These are phyloP conservation scores for Rissa tridactyla DNA, from an alignment of 2,113 vertebrate genomes.

Conservation along the genomic window DNA sequence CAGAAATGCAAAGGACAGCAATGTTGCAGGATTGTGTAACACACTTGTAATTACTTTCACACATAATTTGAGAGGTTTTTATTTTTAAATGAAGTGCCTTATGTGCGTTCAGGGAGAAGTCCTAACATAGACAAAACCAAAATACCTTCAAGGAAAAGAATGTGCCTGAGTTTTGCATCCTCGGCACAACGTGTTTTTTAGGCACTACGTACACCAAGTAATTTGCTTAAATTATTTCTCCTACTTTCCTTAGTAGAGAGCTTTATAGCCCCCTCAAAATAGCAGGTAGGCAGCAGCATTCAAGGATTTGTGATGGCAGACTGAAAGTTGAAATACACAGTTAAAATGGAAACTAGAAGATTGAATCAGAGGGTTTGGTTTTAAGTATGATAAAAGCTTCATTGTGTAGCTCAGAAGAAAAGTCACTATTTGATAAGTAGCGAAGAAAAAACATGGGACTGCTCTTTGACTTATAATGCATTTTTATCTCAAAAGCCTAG, in stretches of 20 bases:
- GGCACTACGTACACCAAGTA: not conserved
- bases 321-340: not conserved
- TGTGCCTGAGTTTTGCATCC: not conserved
- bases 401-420: not conserved
- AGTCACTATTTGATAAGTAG: not conserved
- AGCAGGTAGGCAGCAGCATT: not conserved
- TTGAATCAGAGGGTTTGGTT: not conserved
- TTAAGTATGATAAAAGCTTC: not conserved
- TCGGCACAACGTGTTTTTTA: not conserved
- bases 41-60: not conserved
- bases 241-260: not conserved
- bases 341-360: constrained; percentile 5
- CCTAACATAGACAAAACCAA: not conserved
- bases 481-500: not conserved
- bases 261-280: not conserved
- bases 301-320: not conserved
- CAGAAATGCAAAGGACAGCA: not conserved
- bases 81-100: not conserved
- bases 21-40: not conserved
- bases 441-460: not conserved
- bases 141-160: not conserved
- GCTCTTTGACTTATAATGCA: not conserved
- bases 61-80: not conserved
- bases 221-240: constrained; percentile 22
- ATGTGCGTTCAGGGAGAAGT: not conserved